These are phyloP conservation scores for Acanthacorydalis orientalis DNA, from an alignment of 2,888 invertebrate genomes.

Conservation along the genomic window DNA sequence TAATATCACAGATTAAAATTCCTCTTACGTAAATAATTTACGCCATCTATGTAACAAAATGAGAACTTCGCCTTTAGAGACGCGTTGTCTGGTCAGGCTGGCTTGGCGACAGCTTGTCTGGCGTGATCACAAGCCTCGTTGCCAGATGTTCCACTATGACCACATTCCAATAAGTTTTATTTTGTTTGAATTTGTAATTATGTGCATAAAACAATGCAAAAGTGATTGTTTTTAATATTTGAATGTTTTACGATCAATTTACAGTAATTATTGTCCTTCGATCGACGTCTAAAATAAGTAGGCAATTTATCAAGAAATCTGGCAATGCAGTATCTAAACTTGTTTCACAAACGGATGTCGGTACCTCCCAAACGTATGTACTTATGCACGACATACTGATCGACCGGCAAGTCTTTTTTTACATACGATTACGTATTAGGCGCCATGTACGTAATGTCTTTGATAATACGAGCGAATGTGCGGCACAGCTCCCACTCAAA, in stretches of 20 bases:
- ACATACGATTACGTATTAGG: constrained; percentile 9
- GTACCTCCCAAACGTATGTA: constrained; percentile 23
- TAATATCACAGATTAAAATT: background rate
- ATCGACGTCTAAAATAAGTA: no score
- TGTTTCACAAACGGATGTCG: constrained; percentile 59
- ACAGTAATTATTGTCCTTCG: no score
- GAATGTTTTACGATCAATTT: no score
- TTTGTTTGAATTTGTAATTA: background rate
- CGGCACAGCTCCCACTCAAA: constrained; percentile 37
- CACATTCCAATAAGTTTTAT: background rate
- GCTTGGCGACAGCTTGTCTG: constrained; percentile 91
- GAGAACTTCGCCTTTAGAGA: constrained; percentile 31
- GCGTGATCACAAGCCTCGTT: constrained; percentile 56
- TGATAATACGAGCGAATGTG: constrained; percentile 23
- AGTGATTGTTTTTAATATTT: no score
- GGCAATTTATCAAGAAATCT: constrained; percentile 12
- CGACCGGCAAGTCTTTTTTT: background rate
- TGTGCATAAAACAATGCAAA: background rate
- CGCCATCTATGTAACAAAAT: constrained; percentile 6
- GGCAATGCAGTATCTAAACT: constrained; percentile 47
- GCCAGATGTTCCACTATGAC: constrained; percentile 26
- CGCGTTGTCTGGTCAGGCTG: constrained; percentile 65
- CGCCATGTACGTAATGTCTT: constrained; percentile 19
- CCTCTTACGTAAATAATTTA: background rate
- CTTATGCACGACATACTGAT: constrained; percentile 28